Base-by-base conservation (phyloP, 1,140 invertebrate species). In the Drosophila ambigua region DNA sequence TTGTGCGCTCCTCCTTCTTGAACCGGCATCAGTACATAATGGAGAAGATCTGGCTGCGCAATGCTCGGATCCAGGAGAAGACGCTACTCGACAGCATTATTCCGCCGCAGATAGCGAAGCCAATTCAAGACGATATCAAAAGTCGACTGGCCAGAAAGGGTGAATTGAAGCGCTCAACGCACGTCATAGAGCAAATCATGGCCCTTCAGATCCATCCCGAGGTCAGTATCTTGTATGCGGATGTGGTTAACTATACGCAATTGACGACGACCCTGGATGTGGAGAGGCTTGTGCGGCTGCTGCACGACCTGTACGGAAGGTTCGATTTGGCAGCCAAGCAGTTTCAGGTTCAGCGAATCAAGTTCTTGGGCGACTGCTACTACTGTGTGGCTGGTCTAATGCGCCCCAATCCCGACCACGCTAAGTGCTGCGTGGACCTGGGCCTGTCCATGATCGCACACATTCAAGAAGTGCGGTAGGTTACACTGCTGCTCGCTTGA, bases 201-300 rank as follows among this genome's bases (percentile, higher is more conserved):
- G 97, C 97, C 84, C 94, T 98, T 7, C 96, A 97, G 92, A 94
- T 95, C 35, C 96, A 98, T 92, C 93, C 96, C 4, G 96, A 98
- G 91, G 97, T 99, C 7, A 97, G 96, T 62, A 98, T 99, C 74
- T 92, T 99, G 2, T 99, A 98, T 92, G 98, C 98, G 0, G 98
- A 99, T 92, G 97, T 99, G 44, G 98, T 99, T 2, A 98, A 99
- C 90, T 99, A 98, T 90, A 98, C 98, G 0, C 94, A 96, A 31
- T 93, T 99, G 79, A 98, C 98, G 0, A 96, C 96, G 0, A 95
- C 94, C 1, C 92, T 99, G 39, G 93, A 95, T 0, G 96, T 97
- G 0, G 95, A 95, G 84, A 95, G 96, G 65, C 93, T 99, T 48
- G 97, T 99, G 0, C 95, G 97, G 90, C 95, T 97, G 0, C 92